A percentile compares a stretch with the other conserved stretches of the same genome.
These are phyloP conservation scores for Aphaenogaster rudis DNA, from an alignment of 1,140 invertebrate genomes.

Conservation along the genomic window DNA sequence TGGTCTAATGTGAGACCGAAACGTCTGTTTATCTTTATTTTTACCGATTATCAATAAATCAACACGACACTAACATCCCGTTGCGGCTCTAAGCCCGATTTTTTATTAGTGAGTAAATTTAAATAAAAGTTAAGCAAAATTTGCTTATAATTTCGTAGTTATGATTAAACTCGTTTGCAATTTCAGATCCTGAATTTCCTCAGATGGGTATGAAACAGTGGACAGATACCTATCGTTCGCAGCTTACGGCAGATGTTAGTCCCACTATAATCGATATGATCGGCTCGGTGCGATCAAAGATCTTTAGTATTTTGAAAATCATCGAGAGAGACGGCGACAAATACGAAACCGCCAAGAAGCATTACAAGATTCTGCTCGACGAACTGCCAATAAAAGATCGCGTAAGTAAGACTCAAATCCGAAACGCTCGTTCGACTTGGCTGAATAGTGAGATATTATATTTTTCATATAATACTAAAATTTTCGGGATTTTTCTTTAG, in stretches of 20 bases:
- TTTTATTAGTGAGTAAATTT: neutral
- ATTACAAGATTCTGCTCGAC: conserved; percentile 75
- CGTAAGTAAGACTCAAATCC: conserved; percentile 59
- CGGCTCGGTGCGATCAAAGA: conserved; percentile 79
- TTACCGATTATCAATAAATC: too few relatives aligned
- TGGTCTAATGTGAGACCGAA: too few relatives aligned
- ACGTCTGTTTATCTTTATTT: too few relatives aligned
- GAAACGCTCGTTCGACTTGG: too few relatives aligned
- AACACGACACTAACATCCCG: too few relatives aligned
- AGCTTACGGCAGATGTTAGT: conserved; percentile 62
- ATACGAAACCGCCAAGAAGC: conserved; percentile 67
- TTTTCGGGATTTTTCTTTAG: conserved; percentile 47
- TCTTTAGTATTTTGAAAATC: conserved; percentile 77
- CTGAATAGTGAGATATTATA: neutral
- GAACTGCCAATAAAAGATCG: conserved; percentile 74
- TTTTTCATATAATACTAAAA: neutral
- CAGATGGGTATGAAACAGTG: conserved; percentile 76
- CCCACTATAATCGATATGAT: conserved; percentile 73
- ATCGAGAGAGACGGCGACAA: conserved; percentile 69
- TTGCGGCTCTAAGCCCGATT: too few relatives aligned
- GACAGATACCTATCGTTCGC: conserved; percentile 67
- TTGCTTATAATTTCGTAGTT: neutral
- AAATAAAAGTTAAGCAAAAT: neutral
- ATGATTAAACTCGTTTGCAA: neutral
- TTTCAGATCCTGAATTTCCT: conserved; percentile 73